phyloP scores from a whole-genome alignment of 2,113 vertebrate genomes.

The Apteryx owenii region DNA sequence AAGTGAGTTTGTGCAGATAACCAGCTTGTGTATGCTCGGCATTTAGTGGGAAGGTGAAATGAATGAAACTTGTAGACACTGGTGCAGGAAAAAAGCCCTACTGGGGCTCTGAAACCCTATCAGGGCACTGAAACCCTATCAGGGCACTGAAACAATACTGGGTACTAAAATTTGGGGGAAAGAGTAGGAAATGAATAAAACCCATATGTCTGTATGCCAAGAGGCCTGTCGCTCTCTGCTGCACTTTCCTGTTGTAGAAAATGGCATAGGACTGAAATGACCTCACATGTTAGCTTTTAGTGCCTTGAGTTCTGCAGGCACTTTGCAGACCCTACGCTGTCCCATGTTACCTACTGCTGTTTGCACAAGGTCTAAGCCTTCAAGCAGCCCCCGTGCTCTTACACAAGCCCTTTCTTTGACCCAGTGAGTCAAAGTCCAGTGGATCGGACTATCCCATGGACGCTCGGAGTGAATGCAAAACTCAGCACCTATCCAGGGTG shows the following conservation, averaged over 20 bases:
- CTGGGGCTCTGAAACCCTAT: no score
- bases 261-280: not conserved
- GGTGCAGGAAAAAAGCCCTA: not conserved
- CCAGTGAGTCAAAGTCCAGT: not conserved
- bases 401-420: not conserved
- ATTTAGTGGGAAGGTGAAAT: not conserved
- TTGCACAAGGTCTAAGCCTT: not conserved
- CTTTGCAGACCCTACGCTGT: not conserved
- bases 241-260: not conserved
- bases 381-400: not conserved
- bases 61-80: not conserved
- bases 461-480: not conserved
- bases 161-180: not conserved
- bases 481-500: not conserved
- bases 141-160: no score
- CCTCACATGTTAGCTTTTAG: not conserved
- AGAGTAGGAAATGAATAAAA: not conserved
- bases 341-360: not conserved
- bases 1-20: not conserved
- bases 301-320: not conserved
- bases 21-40: not conserved
- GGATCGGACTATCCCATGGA: rapidly evolving
- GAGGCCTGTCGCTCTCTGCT: not conserved
- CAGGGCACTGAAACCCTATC: no score
- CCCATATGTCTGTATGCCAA: not conserved